Base-by-base conservation (phyloP, 2,888 invertebrate genomes). In the Synanthedon andrenaeformis region DNA sequence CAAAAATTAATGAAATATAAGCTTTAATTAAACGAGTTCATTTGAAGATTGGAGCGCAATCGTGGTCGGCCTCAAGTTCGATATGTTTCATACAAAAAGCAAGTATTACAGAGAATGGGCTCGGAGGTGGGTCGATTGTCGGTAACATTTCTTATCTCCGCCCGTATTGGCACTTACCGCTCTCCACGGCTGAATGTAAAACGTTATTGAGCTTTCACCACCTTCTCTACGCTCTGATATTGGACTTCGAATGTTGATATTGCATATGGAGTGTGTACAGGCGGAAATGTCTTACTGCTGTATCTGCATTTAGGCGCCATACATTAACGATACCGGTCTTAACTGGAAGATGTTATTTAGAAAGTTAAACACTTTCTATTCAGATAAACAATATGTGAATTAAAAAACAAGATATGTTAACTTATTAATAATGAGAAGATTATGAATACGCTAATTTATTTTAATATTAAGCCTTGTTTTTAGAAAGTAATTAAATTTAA, bases 91-190 rank as follows among this genome's bases (percentile, higher is more conserved):
- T 66, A 66, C 64, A 65, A 71, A 55, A 54, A 53, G 53, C 49
- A 52, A 53, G 48, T 53, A 55, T 55, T 48, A 72, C 69, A 71
- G 35, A 23, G 23, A 23, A 72, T 69, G 67, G 68, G 63, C 57
- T 65, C 70, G 48, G 67, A 66, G 67, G 65, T 66, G 65, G 61
- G 64, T 64, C 70, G 69, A 75, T 74, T 70, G 70, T 72, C 71
- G 70, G 70, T 70, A 65, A 69, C 74, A 74, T 74, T 79, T 73
- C 78, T 79, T 79, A 81, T 79, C 79, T 70, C 61, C 52, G 57
- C 62, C 62, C 65, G 71, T 74, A 79, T 76, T 73, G 74, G 70
- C 67, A 69, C 72, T 78, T 75, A 77, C 74, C 65, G 69, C 72
- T 69, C 66, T 51, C 56, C 56, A 59, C 57, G 58, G 61, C 62